Percentiles rank a stretch among this genome's conserved stretches.
phyloP scores from a whole-genome alignment of 1,140 invertebrate species.

The Cherax quadricarinatus region DNA sequence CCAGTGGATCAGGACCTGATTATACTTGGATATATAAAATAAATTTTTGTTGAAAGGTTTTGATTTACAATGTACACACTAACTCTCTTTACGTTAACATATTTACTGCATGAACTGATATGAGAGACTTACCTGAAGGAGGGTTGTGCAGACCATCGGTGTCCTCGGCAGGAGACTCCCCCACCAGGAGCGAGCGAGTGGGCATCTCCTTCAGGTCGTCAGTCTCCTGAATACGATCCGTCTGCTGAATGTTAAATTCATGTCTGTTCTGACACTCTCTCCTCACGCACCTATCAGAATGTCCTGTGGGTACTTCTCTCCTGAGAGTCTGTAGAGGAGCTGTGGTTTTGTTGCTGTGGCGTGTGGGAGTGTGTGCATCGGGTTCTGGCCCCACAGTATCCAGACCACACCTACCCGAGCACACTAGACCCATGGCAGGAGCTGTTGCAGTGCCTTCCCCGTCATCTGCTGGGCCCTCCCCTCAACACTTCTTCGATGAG shows the following conservation, averaged over 20 bases:
- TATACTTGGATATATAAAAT: no score
- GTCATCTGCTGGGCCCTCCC: slow-evolving; percentile 19
- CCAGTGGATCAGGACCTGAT: no score
- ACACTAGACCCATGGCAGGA: slow-evolving; percentile 48
- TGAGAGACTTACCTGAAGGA: neutral
- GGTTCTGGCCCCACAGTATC: slow-evolving; percentile 44
- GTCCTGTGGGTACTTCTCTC: neutral
- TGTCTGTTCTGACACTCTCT: neutral
- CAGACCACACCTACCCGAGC: slow-evolving; percentile 53
- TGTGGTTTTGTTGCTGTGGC: slow-evolving; percentile 7
- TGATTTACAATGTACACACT: no score
- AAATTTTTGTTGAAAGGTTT: no score
- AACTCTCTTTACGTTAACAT: no score
- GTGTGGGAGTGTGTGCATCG: slow-evolving; percentile 18
- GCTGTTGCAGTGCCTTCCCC: neutral
- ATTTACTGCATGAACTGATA: no score
- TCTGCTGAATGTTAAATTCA: neutral
- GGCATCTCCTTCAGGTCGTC: neutral
- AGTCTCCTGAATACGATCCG: neutral
- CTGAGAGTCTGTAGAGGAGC: neutral
- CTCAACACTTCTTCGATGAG: neutral
- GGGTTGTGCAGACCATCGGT: neutral
- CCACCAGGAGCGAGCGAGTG: slow-evolving; percentile 26
- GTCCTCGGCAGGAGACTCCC: neutral
- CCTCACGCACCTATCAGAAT: neutral